Conservation (phyloP, 2,113 vertebrate genomes). For the Crocuta crocuta region DNA sequence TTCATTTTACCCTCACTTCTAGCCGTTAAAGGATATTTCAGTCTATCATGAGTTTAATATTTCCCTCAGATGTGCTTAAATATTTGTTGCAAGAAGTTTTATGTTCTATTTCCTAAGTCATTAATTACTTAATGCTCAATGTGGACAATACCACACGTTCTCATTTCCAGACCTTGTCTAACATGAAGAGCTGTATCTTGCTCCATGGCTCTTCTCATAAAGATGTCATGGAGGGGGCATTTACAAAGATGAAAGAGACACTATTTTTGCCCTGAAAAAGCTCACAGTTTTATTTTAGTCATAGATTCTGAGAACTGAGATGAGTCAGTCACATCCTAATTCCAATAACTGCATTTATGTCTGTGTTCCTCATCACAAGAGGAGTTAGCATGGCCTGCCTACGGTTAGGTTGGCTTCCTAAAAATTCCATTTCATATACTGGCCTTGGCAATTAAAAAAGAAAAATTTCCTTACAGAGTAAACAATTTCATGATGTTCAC, state of each 20-base stretch:
- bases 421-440: not conserved
- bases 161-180: not conserved
- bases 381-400: not conserved
- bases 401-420: not conserved
- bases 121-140: not conserved
- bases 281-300: not conserved
- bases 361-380: not conserved
- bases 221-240: no score
- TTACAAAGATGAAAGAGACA: not conserved
- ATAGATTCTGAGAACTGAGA: not conserved
- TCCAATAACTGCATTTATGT: not conserved
- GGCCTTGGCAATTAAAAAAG: not conserved
- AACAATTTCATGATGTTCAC: not conserved
- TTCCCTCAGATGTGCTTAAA: not conserved
- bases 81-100: not conserved
- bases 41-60: not conserved
- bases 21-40: not conserved
- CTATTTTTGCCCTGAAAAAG: not conserved
- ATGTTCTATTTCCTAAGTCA: not conserved
- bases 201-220: not conserved
- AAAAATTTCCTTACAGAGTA: not conserved
- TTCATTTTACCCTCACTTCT: not conserved
- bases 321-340: not conserved
- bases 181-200: not conserved
- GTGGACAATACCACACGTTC: not conserved